Evolutionary conservation across 2,797 vertebrate genomes (phyloP).

Genomic region (Enteromius radiatus): DNA sequence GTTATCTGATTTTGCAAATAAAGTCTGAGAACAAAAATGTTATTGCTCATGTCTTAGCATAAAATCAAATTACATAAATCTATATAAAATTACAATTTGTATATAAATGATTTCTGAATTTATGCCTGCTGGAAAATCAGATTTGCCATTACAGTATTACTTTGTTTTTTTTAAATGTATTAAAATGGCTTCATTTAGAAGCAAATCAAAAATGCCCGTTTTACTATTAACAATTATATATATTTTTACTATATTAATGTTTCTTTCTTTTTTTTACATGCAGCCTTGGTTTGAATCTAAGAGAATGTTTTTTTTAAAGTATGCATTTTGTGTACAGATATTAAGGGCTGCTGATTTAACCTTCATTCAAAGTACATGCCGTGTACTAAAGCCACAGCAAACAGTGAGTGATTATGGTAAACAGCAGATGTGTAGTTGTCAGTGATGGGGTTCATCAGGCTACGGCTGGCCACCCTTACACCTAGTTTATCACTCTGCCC

Average conservation of each 20-base stretch:
- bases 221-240: neutral
- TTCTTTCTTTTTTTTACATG: too few relatives aligned
- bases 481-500: slow-evolving; percentile 72
- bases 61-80: neutral
- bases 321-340: neutral
- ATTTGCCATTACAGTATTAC: neutral
- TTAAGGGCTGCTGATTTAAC: neutral
- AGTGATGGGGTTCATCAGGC: slow-evolving; percentile 67
- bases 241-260: too few relatives aligned
- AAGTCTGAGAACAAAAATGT: too few relatives aligned
- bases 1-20: too few relatives aligned
- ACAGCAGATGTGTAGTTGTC: slow-evolving; percentile 73
- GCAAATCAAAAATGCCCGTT: neutral
- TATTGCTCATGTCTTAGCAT: too few relatives aligned
- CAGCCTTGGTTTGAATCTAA: too few relatives aligned
- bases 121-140: neutral
- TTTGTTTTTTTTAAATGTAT: neutral
- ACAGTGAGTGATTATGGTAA: slow-evolving; percentile 74
- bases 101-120: neutral
- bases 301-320: neutral
- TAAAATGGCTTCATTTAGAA: neutral
- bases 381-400: slow-evolving; percentile 74
- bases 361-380: slow-evolving; percentile 74
- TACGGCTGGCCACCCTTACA: slow-evolving; percentile 71
- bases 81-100: neutral